phyloP scores from a whole-genome alignment of 2,888 invertebrate genomes.

The Pegoplata infirma region DNA sequence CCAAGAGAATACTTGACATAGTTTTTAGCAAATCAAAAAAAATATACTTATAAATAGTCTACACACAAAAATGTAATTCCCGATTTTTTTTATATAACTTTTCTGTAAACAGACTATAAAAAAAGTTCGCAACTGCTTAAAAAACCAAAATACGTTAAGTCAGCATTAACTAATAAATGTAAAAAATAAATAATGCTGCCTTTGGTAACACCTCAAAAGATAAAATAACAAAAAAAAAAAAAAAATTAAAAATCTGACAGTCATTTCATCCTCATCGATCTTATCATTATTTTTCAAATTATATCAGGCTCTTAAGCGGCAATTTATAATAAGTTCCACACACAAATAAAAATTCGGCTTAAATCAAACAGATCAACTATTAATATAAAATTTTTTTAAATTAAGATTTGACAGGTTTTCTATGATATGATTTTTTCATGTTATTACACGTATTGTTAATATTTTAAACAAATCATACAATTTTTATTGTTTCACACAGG shows the following conservation, averaged over 20 bases:
- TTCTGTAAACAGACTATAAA: too few species aligned
- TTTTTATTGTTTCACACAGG: background rate
- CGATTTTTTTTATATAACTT: too few species aligned
- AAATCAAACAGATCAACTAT: conserved; percentile 1
- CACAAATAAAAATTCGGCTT: background rate
- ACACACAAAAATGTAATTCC: too few species aligned
- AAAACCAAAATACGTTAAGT: background rate
- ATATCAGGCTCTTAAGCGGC: conserved; percentile 1
- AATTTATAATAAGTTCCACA: conserved; percentile 20
- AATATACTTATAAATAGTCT: too few species aligned
- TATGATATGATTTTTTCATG: conserved; percentile 36
- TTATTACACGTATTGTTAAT: background rate
- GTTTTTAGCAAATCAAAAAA: too few species aligned
- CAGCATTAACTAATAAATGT: background rate
- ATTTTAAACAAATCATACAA: conserved; percentile 5
- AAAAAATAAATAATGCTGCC: background rate
- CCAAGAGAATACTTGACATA: too few species aligned
- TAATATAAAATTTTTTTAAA: conserved; percentile 11
- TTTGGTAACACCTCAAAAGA: background rate
- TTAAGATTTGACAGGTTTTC: conserved; percentile 49
- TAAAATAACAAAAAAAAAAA: background rate
- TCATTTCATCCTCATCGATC: conserved; percentile 51
- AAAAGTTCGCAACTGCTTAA: too few species aligned
- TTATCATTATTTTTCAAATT: conserved; percentile 38
- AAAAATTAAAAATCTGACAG: conserved; percentile 7